Evolutionary conservation across 2,888 invertebrate species (phyloP).

Genomic region (Drosophila melanocephala): DNA sequence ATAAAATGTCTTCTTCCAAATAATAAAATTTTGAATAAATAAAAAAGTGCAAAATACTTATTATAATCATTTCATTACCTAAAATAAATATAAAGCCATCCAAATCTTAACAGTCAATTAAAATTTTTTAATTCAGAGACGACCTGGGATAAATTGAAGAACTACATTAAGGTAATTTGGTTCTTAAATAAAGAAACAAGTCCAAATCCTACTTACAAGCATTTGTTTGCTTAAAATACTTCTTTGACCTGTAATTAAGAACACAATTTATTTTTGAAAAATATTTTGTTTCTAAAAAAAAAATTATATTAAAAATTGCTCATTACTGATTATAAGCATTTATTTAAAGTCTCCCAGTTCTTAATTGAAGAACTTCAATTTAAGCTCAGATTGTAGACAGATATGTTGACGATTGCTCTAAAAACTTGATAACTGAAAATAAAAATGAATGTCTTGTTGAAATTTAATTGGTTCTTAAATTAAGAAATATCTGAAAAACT

Average conservation of each 20-base stretch:
- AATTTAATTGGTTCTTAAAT: background rate
- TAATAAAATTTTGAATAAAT: background rate
- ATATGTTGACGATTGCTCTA: background rate
- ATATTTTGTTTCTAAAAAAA: background rate
- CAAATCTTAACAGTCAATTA: background rate
- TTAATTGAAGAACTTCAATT: background rate
- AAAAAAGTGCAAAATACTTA: accelerated
- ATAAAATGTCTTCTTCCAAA: background rate
- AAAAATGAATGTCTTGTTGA: background rate
- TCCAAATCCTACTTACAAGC: background rate
- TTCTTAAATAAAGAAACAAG: background rate
- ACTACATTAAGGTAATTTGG: background rate
- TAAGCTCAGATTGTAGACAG: background rate
- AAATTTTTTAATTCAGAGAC: too few species aligned
- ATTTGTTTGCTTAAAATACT: too few species aligned
- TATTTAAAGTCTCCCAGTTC: too few species aligned
- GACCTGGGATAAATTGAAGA: background rate
- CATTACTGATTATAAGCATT: too few species aligned
- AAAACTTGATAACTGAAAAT: background rate
- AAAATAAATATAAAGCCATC: background rate
- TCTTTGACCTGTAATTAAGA: background rate
- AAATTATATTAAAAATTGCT: too few species aligned
- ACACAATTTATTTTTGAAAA: background rate
- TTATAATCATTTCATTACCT: background rate
- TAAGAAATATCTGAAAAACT: background rate